A percentile compares a stretch with the other conserved stretches of the same genome.
Evolutionary conservation across 2,888 invertebrate genomes (phyloP).

Genomic region (Eudemis profundana): DNA sequence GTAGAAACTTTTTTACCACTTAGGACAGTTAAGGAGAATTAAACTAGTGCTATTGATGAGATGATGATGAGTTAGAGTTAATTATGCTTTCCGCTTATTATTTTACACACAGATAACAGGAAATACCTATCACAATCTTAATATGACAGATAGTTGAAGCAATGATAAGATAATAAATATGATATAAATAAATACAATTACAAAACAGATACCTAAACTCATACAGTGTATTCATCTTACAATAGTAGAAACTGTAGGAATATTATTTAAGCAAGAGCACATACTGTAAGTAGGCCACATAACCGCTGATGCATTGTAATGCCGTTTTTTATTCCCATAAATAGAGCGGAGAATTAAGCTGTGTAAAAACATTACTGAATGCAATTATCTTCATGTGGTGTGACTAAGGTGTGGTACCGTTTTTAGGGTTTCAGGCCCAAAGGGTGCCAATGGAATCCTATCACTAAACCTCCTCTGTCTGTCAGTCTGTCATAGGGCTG

Average conservation of each 20-base stretch:
- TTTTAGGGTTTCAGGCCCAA: too few species aligned
- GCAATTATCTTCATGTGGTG: not conserved
- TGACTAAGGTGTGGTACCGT: not conserved
- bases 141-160: not conserved
- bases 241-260: constrained; percentile 13
- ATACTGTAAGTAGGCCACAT: constrained; percentile 33
- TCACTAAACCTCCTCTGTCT: too few species aligned
- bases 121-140: constrained; percentile 16
- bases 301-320: constrained; percentile 25
- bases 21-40: too few species aligned
- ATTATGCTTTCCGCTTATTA: constrained; percentile 9
- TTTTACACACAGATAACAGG: constrained; percentile 7
- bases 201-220: not conserved
- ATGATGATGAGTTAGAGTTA: not conserved
- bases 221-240: not conserved
- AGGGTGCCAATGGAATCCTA: too few species aligned
- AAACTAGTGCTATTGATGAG: too few species aligned
- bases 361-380: not conserved
- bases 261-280: constrained; percentile 5
- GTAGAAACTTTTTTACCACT: too few species aligned
- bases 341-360: not conserved
- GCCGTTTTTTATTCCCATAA: constrained; percentile 10
- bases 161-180: constrained; percentile 12
- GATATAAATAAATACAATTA: not conserved
- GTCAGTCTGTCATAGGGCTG: too few species aligned